Conservation (phyloP, 2,113 vertebrate species). For the Gymnarchus niloticus region DNA sequence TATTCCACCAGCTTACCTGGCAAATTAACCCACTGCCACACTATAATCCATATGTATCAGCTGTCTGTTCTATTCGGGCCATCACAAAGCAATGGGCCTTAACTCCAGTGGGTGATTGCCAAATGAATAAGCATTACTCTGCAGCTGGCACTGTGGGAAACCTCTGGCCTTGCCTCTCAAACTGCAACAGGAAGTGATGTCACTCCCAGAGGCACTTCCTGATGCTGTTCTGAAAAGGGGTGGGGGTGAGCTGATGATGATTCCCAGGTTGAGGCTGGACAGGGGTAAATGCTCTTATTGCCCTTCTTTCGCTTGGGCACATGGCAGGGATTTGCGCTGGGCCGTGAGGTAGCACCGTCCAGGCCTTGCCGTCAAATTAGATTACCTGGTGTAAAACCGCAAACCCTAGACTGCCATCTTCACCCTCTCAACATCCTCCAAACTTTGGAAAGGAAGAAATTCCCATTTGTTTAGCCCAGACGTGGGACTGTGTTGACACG, state of each 20-base stretch:
- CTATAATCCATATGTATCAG: too few relatives aligned
- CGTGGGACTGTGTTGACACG: neutral
- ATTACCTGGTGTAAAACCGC: conserved; percentile 40
- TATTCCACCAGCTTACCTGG: neutral
- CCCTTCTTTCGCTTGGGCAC: conserved; percentile 43
- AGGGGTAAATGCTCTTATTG: conserved; percentile 45
- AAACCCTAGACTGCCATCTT: neutral
- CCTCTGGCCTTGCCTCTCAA: neutral
- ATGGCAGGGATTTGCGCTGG: conserved; percentile 9
- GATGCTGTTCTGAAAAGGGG: neutral
- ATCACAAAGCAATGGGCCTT: neutral
- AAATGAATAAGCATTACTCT: neutral
- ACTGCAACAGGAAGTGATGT: neutral
- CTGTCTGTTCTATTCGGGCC: neutral
- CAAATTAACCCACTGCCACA: neutral
- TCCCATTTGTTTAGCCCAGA: conserved; percentile 27
- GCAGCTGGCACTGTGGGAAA: neutral
- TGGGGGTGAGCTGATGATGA: neutral
- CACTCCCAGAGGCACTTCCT: neutral
- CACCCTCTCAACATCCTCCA: neutral
- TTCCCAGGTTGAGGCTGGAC: neutral
- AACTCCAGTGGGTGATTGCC: too few relatives aligned
- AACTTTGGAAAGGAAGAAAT: conserved; percentile 36
- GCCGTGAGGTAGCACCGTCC: conserved; percentile 36
- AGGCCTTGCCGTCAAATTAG: conserved; percentile 36